Base-by-base conservation (phyloP, 2,797 vertebrate species). In the Remorina albescens region DNA sequence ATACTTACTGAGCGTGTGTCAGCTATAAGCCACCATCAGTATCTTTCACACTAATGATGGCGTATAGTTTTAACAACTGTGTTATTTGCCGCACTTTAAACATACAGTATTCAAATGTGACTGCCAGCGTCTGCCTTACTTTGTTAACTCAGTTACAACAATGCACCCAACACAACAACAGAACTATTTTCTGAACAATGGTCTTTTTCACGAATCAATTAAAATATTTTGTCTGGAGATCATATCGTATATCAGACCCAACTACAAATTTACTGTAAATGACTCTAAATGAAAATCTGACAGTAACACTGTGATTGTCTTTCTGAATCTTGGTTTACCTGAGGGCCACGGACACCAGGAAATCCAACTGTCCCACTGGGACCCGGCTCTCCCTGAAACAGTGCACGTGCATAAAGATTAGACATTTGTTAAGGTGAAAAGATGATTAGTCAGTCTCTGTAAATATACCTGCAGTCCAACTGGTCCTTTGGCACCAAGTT, bases 321-420 rank as follows among this genome's bases (percentile, higher is more conserved):
- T 50, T 21, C 16, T 47, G 64, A 46, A 11, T 30, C 6, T 68
- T 47, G 3, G 25, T 49, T 12, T 84, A 95, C 95, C 94, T 95
- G 94, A 26, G 86, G 89, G 1, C 95, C 95, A 56, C 63, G 85
- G n/a, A 92, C 83, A 50, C 94, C 94, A 2, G 82, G 84, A 73
- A 89, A 68, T 9, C 93, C 94, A 54, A 84, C 25, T 4, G 55
- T 36, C 49, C 92, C 94, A 49, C 74, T 74, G 42, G 92, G 34
- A 61, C 95, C 94, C 39, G 65, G 60, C 19, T 94, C 93, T 67
- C 93, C 95, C 95, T 95, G 79, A 50, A 82, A 68, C 25, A 72
- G 76, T 7, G 36, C 8, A 81, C 18, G 23, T 21, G 19, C 7
- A 39, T 46, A 61, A 8, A 67, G n/a, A 2, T 18, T 53, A 28